Evolutionary conservation across 2,797 vertebrate genomes (phyloP).

Genomic region (Xyrichtys novacula): DNA sequence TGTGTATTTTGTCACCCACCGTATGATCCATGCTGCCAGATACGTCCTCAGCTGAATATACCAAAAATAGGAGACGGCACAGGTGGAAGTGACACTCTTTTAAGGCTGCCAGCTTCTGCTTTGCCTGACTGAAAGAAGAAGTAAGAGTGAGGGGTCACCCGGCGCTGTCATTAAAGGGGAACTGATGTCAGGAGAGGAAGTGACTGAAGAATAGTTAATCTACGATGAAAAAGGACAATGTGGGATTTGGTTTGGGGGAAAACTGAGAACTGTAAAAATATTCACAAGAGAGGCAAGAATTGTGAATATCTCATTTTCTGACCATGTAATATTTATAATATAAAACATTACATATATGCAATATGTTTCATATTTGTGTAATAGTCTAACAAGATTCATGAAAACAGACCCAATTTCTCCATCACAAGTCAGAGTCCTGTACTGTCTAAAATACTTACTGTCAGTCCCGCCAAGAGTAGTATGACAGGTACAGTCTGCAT

Average conservation of each 20-base stretch:
- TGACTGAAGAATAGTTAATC: conserved; percentile 13
- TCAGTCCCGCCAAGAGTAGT: no score
- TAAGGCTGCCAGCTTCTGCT: conserved; percentile 39
- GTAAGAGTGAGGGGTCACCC: not conserved
- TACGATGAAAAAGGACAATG: not conserved
- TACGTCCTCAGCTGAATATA: not conserved
- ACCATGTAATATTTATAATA: fast-evolving
- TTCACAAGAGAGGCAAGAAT: not conserved
- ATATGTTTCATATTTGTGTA: no score
- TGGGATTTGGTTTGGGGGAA: not conserved
- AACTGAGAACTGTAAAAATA: conserved; percentile 45
- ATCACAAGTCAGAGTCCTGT: no score
- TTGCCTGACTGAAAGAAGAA: conserved; percentile 49
- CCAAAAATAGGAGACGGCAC: not conserved
- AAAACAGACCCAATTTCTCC: no score
- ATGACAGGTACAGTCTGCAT: no score
- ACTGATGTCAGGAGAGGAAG: conserved; percentile 60
- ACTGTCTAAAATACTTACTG: no score
- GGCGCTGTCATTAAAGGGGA: conserved; percentile 23
- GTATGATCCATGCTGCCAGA: conserved; percentile 61
- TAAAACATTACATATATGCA: no score
- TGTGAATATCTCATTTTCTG: not conserved
- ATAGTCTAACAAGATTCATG: no score
- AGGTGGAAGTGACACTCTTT: not conserved
- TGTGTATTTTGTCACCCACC: conserved; percentile 50